Evolutionary conservation across 2,113 vertebrate genomes (phyloP).

Genomic region (Perca flavescens): DNA sequence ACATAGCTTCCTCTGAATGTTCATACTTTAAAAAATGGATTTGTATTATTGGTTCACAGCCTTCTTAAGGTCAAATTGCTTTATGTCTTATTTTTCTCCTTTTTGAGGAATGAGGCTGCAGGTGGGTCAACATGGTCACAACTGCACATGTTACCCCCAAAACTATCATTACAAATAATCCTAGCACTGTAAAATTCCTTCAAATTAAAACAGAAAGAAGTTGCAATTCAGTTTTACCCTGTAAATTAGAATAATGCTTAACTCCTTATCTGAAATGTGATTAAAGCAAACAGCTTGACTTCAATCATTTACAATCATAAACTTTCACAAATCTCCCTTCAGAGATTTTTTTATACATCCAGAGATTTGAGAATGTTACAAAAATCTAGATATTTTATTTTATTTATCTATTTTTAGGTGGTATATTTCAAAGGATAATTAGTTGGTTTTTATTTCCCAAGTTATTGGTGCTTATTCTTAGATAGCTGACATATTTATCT

Average conservation of each 20-base stretch:
- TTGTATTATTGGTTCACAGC: background rate
- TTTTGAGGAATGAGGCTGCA: background rate
- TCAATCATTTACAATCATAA: background rate
- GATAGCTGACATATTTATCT: background rate
- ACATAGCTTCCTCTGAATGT: constrained; percentile 7
- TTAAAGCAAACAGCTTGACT: background rate
- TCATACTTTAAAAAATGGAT: background rate
- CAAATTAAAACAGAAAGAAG: constrained; percentile 1
- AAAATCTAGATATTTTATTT: background rate
- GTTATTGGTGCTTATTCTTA: background rate
- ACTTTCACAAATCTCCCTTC: background rate
- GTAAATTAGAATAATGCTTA: background rate
- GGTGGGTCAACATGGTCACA: background rate
- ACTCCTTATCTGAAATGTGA: background rate
- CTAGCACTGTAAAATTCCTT: background rate
- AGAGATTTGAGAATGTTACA: background rate
- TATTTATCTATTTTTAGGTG: too few relatives aligned
- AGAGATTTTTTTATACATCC: background rate
- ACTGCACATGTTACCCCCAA: background rate
- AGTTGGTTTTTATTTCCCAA: background rate
- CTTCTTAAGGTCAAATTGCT: constrained; percentile 5
- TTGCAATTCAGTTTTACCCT: background rate
- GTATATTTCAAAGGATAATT: background rate
- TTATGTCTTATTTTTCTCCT: constrained; percentile 4
- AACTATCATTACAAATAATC: constrained; percentile 30